These are phyloP conservation scores for Chinchilla lanigera DNA, from an alignment of 2,113 vertebrate genomes.

Conservation along the genomic window DNA sequence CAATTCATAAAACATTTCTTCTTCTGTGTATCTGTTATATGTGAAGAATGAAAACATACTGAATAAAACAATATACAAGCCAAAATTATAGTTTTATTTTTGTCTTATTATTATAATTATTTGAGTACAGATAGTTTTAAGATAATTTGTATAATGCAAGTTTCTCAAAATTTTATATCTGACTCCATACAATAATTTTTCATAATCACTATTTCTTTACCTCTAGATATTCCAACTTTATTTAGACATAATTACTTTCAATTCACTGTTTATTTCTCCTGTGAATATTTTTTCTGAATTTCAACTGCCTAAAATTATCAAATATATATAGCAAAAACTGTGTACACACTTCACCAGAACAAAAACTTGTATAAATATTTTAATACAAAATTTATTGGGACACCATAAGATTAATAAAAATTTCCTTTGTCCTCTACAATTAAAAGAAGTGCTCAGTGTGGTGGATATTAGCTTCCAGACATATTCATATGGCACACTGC, in stretches of 20 bases:
- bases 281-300: background rate
- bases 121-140: background rate
- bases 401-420: no score
- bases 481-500: no score
- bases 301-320: background rate
- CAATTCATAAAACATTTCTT: constrained; percentile 79
- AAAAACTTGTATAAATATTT: no score
- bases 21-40: constrained; percentile 65
- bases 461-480: no score
- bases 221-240: background rate
- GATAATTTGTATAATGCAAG: background rate
- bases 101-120: background rate
- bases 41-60: constrained; percentile 59
- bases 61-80: constrained; percentile 70
- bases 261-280: background rate
- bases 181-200: background rate
- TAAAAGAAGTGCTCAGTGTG: no score
- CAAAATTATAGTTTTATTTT: background rate
- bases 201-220: background rate
- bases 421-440: no score
- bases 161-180: background rate
- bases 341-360: no score
- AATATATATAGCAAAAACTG: background rate
- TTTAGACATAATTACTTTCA: background rate
- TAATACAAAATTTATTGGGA: no score